Percentiles rank a stretch among this genome's conserved stretches.
These are phyloP conservation scores for Rhinolophus ferrumequinum DNA, from an alignment of 2,113 vertebrate genomes.

Conservation along the genomic window DNA sequence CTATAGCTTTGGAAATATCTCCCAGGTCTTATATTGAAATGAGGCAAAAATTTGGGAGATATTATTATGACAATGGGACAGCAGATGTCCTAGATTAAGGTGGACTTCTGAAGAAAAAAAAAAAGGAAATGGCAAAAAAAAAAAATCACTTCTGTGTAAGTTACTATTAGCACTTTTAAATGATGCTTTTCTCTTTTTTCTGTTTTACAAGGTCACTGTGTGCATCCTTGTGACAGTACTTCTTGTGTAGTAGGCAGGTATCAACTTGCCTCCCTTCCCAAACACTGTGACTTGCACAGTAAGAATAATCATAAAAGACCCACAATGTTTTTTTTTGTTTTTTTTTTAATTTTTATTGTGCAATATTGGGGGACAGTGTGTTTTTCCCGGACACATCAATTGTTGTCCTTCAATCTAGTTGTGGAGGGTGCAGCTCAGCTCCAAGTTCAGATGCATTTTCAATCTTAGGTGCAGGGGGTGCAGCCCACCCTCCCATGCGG, in stretches of 20 bases:
- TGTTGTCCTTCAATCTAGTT: no score
- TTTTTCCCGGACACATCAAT: no score
- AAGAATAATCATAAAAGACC: neutral
- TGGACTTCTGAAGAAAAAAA: neutral
- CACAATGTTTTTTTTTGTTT: neutral
- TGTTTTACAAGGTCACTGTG: neutral
- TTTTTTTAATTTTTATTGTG: no score
- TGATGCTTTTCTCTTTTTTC: accelerated
- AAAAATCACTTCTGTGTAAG: neutral
- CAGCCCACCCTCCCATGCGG: no score
- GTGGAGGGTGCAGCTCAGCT: no score
- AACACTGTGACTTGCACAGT: neutral
- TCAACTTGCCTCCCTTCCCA: neutral
- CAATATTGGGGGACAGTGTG: no score
- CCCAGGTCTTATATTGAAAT: neutral
- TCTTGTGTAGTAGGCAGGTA: neutral
- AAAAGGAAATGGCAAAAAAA: no score
- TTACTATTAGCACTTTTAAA: neutral
- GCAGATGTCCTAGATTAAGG: neutral
- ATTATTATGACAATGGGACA: neutral
- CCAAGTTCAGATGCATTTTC: no score
- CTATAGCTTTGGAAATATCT: neutral
- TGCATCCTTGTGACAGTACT: neutral
- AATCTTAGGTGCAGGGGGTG: no score
- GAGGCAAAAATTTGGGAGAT: neutral